Evolutionary conservation across 1,140 invertebrate species (phyloP).

Genomic region (Aphaenogaster rudis): DNA sequence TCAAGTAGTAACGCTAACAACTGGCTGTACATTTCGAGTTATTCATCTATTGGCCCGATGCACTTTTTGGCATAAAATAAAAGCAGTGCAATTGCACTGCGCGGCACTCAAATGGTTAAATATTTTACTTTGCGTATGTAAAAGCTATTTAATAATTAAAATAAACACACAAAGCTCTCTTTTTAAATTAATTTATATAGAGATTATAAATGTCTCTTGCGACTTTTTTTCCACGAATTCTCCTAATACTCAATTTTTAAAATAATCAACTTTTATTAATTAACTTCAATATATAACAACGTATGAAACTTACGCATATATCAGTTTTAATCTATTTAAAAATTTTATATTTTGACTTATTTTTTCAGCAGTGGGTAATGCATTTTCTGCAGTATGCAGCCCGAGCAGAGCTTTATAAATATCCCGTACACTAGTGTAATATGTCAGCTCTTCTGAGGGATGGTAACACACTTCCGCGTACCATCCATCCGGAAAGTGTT

Average conservation of each 20-base stretch:
- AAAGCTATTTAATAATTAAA: background rate
- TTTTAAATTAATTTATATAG: conserved; percentile 8
- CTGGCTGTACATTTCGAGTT: no score
- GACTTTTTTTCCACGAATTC: background rate
- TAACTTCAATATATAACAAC: background rate
- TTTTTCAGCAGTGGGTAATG: conserved; percentile 3
- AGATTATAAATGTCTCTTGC: background rate
- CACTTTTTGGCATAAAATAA: no score
- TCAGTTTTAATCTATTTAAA: conserved; percentile 16
- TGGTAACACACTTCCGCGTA: background rate
- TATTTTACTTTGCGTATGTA: background rate
- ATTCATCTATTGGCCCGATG: no score
- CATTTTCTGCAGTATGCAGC: background rate
- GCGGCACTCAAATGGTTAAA: background rate
- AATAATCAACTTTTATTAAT: background rate
- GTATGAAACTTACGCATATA: background rate
- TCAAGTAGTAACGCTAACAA: no score
- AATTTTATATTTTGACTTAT: background rate
- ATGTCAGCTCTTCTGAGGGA: background rate
- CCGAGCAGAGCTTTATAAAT: conserved; percentile 10
- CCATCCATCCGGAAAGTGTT: conserved; percentile 17
- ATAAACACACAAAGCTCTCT: background rate
- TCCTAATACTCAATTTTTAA: background rate
- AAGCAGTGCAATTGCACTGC: no score
- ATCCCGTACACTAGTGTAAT: background rate